A percentile compares a stretch with the other conserved stretches of the same genome.
These are phyloP conservation scores for Cirrhinus mrigala DNA, from an alignment of 2,797 vertebrate species.

Conservation along the genomic window DNA sequence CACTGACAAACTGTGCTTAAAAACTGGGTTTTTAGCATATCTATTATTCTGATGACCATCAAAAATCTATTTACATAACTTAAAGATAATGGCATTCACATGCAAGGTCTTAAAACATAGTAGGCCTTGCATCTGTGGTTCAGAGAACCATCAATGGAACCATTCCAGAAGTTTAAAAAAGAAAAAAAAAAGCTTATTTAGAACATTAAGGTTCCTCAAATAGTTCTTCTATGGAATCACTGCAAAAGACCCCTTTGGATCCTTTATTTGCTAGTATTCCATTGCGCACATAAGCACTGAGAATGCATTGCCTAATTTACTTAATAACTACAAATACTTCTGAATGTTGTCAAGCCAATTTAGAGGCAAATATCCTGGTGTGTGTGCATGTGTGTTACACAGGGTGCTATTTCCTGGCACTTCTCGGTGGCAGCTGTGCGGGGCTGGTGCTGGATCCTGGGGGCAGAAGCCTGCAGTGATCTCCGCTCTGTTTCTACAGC, in stretches of 20 bases:
- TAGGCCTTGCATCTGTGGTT: too few species aligned
- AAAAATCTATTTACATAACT: not conserved
- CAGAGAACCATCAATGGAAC: too few species aligned
- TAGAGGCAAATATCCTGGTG: slow-evolving; percentile 43
- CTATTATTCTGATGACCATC: not conserved
- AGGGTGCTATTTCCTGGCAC: slow-evolving; percentile 76
- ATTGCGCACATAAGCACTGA: not conserved
- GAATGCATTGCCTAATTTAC: slow-evolving; percentile 14
- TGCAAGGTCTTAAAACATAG: too few species aligned
- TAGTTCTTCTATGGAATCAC: not conserved
- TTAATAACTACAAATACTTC: slow-evolving; percentile 41
- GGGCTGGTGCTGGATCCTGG: slow-evolving; percentile 78
- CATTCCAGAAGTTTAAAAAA: too few species aligned
- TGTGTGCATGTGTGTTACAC: slow-evolving; percentile 43
- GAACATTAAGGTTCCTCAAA: not conserved
- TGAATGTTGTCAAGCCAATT: slow-evolving; percentile 39
- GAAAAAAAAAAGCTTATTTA: too few species aligned
- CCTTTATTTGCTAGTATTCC: not conserved
- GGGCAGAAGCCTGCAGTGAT: slow-evolving; percentile 79
- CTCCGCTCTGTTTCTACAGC: slow-evolving; percentile 76
- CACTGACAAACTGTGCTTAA: slow-evolving; percentile 3
- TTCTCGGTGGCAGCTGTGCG: slow-evolving; percentile 75
- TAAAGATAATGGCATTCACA: too few species aligned
- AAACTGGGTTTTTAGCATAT: not conserved
- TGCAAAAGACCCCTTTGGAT: not conserved